Evolutionary conservation across 2,797 vertebrate species (phyloP), one percentile per base, ranked within the genome.

Genomic region (Danio jaintianensis): DNA sequence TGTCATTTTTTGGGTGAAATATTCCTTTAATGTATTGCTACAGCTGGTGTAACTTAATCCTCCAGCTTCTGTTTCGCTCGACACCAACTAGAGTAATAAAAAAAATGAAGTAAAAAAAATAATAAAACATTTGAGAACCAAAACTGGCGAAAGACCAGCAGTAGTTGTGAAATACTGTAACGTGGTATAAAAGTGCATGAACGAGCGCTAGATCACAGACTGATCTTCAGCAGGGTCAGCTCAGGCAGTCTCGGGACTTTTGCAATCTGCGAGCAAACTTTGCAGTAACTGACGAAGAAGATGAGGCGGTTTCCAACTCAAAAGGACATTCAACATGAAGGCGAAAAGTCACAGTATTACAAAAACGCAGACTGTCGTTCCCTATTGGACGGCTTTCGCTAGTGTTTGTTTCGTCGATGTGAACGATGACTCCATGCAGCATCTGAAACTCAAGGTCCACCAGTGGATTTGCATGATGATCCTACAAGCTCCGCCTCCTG

Each of bases 401-500:
- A 53, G 59, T 68, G 18, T 61, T 67, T 53, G n/a, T 59, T 81
- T 71, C 15, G 40, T 64, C 74, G 36, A 50, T 83, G 53, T 71
- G 72, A 47, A 66, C 15, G 15, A 66, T 50, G 36, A 76, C 58
- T 67, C 52, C 78, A 78, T 66, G 59, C 58, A 58, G 73, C 78
- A 82, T 67, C 61, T 56, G 61, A 64, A 85, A 63, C 13, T 52
- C 1, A 2, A 50, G 1, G 71, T 42, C 9, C 13, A 38, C 56
- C 48, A 18, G 43, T 43, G 56, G 77, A 61, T 62, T 15, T 55
- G 29, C 5, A 13, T 40, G 18, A 62, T 8, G 29, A 38, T 78
- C 66, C 63, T 67, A 75, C 52, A 55, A 63, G 68, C 77, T 58
- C 79, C 45, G 45, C 74, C 52, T 69, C 36, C 36, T 67, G 70